phyloP scores from a whole-genome alignment of 2,888 invertebrate genomes.

The Agrotis ipsilon region DNA sequence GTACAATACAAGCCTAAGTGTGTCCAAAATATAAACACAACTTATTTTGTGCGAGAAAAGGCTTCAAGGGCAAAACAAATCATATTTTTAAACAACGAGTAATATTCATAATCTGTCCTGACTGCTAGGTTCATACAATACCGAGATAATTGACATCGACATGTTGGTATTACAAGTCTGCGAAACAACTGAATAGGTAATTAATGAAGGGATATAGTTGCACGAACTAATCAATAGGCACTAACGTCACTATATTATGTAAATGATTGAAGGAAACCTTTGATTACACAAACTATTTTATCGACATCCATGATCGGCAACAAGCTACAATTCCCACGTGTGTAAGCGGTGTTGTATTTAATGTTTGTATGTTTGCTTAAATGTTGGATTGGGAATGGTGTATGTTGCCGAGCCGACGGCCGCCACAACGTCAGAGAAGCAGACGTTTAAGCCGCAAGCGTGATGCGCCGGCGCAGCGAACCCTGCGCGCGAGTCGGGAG shows the following conservation, averaged over 20 bases:
- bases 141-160: constrained; percentile 15
- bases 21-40: constrained; percentile 19
- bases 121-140: constrained; percentile 3
- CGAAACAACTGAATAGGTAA: constrained; percentile 24
- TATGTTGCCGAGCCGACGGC: constrained; percentile 52
- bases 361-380: constrained; percentile 38
- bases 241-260: constrained; percentile 32
- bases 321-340: constrained; percentile 22
- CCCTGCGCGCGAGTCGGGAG: constrained; percentile 22
- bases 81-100: neutral
- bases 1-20: constrained; percentile 8
- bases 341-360: constrained; percentile 32
- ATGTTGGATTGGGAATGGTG: constrained; percentile 45
- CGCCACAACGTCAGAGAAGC: neutral
- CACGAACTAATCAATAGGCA: constrained; percentile 38
- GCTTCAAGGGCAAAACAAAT: neutral
- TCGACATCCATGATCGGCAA: constrained; percentile 9
- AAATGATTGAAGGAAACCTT: constrained; percentile 34
- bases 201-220: constrained; percentile 34
- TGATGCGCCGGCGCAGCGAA: constrained; percentile 30
- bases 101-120: neutral
- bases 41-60: constrained; percentile 3
- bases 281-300: constrained; percentile 24
- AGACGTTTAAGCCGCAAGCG: constrained; percentile 11
- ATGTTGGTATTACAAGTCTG: constrained; percentile 2